phyloP scores from a whole-genome alignment of 1,140 invertebrate genomes.

The Platyscapa corneri region DNA sequence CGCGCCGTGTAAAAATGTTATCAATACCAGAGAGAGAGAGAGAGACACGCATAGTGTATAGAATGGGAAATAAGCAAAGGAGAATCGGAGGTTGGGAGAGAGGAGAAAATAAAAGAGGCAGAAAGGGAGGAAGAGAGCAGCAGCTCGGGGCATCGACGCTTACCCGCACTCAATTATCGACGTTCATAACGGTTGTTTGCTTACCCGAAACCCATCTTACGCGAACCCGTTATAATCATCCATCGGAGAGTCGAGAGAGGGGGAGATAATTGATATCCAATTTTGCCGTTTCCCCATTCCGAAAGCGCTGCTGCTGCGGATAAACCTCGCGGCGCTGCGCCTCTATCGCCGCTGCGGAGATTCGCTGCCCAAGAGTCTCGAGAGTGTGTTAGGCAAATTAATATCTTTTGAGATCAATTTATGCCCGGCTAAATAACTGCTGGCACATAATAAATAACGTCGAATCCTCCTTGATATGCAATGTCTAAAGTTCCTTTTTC shows the following conservation, averaged over 20 bases:
- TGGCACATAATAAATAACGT: slow-evolving; percentile 50
- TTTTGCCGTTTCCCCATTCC: slow-evolving; percentile 46
- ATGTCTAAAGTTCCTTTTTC: slow-evolving; percentile 30
- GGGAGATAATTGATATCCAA: slow-evolving; percentile 51
- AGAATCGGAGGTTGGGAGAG: background rate
- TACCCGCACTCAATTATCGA: slow-evolving; percentile 48
- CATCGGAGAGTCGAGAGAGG: background rate
- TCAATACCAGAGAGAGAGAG: background rate
- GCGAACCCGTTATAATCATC: slow-evolving; percentile 53
- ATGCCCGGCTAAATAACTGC: slow-evolving; percentile 51
- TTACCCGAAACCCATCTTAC: slow-evolving; percentile 50
- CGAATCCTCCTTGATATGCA: slow-evolving; percentile 26
- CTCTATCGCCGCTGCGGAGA: background rate
- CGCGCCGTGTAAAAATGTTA: background rate
- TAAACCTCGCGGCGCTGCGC: slow-evolving; percentile 37
- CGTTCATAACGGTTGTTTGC: slow-evolving; percentile 49
- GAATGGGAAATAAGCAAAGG: background rate
- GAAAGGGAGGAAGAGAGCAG: background rate
- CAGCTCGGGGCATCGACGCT: slow-evolving; percentile 36
- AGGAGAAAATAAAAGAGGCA: background rate
- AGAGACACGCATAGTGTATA: background rate
- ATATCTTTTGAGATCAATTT: slow-evolving; percentile 53
- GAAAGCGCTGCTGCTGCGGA: slow-evolving; percentile 40
- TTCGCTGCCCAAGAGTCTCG: background rate
- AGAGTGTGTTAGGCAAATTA: slow-evolving; percentile 49